A percentile compares a stretch with the other conserved stretches of the same genome.
Conservation (phyloP, 1,140 invertebrate genomes). For the Lepidurus packardi region DNA sequence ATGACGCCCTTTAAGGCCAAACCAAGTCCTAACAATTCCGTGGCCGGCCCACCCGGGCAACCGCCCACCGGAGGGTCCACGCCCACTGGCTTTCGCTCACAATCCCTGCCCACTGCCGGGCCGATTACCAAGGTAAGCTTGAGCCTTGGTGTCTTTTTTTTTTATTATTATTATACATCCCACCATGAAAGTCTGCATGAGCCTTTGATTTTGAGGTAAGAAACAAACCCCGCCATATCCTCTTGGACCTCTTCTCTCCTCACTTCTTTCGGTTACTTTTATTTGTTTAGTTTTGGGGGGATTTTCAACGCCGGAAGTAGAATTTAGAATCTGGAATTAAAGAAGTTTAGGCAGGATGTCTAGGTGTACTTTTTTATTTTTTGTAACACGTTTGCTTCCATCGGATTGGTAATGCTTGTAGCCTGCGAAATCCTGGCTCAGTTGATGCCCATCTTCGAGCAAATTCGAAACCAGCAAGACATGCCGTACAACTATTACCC, state of each 20-base stretch:
- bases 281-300: not conserved
- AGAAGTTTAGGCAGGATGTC: not conserved
- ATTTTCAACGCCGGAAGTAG: too few relatives aligned
- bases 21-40: constrained; percentile 64
- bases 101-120: constrained; percentile 60
- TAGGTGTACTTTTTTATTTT: constrained; percentile 20
- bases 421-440: constrained; percentile 87
- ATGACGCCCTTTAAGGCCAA: constrained; percentile 93
- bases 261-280: not conserved
- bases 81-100: constrained; percentile 48
- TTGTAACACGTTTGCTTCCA: not conserved
- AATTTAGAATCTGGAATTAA: too few relatives aligned
- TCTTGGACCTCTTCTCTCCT: not conserved
- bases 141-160: constrained; percentile 24
- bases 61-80: constrained; percentile 33
- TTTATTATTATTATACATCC: constrained; percentile 43
- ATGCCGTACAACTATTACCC: constrained; percentile 53
- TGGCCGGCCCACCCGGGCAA: constrained; percentile 56
- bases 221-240: not conserved
- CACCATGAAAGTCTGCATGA: constrained; percentile 27
- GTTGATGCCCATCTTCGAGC: constrained; percentile 88
- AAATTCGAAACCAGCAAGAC: constrained; percentile 77
- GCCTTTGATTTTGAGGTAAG: constrained; percentile 25
- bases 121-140: constrained; percentile 82
- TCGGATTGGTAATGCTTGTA: constrained; percentile 47